Conservation (phyloP, 2,888 invertebrate genomes). For the Syrista parreyssii region DNA sequence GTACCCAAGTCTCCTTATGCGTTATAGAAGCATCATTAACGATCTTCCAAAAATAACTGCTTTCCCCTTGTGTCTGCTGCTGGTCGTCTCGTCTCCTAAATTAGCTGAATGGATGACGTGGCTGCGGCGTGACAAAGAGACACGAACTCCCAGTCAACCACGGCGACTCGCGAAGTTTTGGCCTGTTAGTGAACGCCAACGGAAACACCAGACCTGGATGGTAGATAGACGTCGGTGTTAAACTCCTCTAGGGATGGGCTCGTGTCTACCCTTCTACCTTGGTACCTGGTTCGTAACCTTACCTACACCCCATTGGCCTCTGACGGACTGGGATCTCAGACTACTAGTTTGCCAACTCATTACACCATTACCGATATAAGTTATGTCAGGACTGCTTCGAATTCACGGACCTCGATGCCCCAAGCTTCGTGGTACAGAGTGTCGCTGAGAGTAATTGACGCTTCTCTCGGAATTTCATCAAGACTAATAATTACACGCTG, state of each 20-base stretch:
- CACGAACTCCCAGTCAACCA: background rate
- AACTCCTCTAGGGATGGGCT: background rate
- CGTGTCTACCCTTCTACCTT: background rate
- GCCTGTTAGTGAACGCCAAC: background rate
- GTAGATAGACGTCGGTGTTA: background rate
- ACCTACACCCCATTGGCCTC: background rate
- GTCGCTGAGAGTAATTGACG: background rate
- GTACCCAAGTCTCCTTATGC: background rate
- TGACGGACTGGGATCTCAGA: background rate
- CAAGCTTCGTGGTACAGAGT: background rate
- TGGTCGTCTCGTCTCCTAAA: background rate
- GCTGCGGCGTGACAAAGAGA: background rate
- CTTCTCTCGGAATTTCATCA: background rate
- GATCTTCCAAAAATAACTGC: background rate
- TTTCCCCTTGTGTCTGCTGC: background rate
- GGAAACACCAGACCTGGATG: background rate
- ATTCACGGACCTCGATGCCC: background rate
- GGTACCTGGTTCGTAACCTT: background rate
- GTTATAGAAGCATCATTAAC: background rate
- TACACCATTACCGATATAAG: background rate
- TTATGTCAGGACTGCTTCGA: background rate
- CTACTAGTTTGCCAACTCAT: background rate
- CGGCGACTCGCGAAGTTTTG: background rate
- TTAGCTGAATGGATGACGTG: background rate
- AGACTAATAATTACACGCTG: background rate